phyloP scores from a whole-genome alignment of 2,888 invertebrate genomes.

The Habroteleia sp. region DNA sequence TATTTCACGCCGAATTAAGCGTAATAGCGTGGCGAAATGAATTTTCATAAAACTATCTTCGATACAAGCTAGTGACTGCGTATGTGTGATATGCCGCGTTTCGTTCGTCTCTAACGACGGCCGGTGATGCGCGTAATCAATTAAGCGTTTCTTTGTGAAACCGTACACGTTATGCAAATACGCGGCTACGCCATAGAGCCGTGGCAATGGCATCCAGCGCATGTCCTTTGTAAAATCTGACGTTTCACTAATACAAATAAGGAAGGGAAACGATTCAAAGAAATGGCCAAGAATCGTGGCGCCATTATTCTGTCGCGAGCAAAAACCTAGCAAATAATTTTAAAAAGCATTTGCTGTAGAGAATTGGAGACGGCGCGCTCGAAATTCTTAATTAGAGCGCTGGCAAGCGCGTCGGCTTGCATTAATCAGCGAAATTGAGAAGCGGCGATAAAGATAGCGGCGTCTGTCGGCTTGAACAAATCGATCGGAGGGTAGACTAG shows the following conservation, averaged over 20 bases:
- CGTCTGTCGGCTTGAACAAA: slow-evolving; percentile 72
- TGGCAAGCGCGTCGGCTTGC: slow-evolving; percentile 29
- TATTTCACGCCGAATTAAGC: slow-evolving; percentile 47
- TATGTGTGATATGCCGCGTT: too few relatives aligned
- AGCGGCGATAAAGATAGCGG: slow-evolving; percentile 64
- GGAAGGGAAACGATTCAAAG: slow-evolving; percentile 50
- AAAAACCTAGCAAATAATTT: too few relatives aligned
- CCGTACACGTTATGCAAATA: slow-evolving; percentile 42
- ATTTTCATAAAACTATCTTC: slow-evolving; percentile 30
- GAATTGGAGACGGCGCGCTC: slow-evolving; percentile 46
- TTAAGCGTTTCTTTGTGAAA: slow-evolving; percentile 36
- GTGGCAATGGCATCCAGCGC: slow-evolving; percentile 14
- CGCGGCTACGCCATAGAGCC: slow-evolving; percentile 22
- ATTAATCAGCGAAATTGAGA: slow-evolving; percentile 67
- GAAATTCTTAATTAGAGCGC: slow-evolving; percentile 15
- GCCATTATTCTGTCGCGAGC: slow-evolving; percentile 9
- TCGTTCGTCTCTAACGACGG: neutral
- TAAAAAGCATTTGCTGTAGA: too few relatives aligned
- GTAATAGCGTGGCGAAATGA: slow-evolving; percentile 38
- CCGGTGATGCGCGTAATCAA: slow-evolving; percentile 43
- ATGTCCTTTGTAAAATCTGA: slow-evolving; percentile 42
- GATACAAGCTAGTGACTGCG: too few relatives aligned
- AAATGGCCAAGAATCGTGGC: slow-evolving; percentile 38
- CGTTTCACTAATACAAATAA: slow-evolving; percentile 53
- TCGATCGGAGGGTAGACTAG: slow-evolving; percentile 77